phyloP scores from a whole-genome alignment of 2,888 invertebrate genomes.

The Phoenoteleia sp. region DNA sequence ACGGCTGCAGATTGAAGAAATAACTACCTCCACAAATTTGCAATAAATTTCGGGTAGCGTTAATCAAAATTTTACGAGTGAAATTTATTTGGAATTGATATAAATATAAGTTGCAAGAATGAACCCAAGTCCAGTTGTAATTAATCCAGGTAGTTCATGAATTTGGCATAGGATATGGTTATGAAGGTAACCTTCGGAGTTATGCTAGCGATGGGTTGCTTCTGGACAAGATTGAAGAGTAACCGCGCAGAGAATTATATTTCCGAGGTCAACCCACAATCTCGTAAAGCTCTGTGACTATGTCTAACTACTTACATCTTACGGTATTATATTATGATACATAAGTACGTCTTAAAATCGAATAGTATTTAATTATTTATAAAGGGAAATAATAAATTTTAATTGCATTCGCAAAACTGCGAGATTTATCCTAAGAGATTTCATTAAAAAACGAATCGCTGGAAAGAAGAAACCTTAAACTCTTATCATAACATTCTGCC shows the following conservation, averaged over 20 bases:
- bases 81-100: conserved; percentile 54
- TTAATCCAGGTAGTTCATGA: conserved; percentile 78
- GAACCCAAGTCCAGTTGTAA: conserved; percentile 67
- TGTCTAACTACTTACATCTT: conserved; percentile 67
- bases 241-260: conserved; percentile 82
- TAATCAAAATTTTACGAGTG: conserved; percentile 24
- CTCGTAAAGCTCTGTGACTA: conserved; percentile 75
- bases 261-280: conserved; percentile 83
- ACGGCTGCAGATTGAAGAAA: too few relatives aligned
- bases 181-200: conserved; percentile 78
- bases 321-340: conserved; percentile 39
- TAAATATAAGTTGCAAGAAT: conserved; percentile 56
- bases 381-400: neutral
- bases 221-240: conserved; percentile 82
- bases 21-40: neutral
- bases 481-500: conserved; percentile 48
- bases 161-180: conserved; percentile 79
- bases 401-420: conserved; percentile 14
- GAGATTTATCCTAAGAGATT: neutral
- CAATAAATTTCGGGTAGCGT: conserved; percentile 1
- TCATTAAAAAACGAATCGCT: conserved; percentile 33
- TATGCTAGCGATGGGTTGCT: conserved; percentile 81
- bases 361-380: conserved; percentile 34
- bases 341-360: conserved; percentile 41
- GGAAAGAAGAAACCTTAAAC: conserved; percentile 41